Evolutionary conservation across 2,113 vertebrate genomes (phyloP).

Genomic region (Plectropomus leopardus): DNA sequence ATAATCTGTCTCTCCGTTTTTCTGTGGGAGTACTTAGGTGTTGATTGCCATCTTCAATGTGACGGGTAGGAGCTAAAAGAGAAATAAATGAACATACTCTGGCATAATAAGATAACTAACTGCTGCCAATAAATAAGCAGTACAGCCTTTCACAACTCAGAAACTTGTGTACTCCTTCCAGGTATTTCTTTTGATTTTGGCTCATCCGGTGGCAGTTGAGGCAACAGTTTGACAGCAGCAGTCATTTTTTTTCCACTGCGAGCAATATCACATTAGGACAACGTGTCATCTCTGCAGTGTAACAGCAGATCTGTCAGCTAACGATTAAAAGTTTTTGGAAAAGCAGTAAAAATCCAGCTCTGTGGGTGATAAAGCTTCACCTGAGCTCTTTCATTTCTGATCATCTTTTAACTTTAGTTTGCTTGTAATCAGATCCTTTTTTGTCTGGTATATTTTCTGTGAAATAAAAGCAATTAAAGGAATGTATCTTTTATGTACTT

Average conservation of each 20-base stretch:
- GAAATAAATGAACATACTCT: neutral
- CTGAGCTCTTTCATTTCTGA: conserved; percentile 9
- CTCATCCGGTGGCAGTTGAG: conserved; percentile 3
- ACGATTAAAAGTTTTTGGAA: neutral
- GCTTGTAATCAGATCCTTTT: conserved; percentile 27
- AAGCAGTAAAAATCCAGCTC: conserved; percentile 8
- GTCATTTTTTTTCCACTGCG: conserved; percentile 16
- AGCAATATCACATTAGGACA: conserved; percentile 34
- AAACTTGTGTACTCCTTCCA: neutral
- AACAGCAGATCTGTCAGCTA: conserved; percentile 24
- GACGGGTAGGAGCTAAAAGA: neutral
- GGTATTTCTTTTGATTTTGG: conserved; percentile 5
- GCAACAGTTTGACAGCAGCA: conserved; percentile 20
- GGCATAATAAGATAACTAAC: conserved; percentile 2
- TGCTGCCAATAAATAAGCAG: conserved; percentile 7
- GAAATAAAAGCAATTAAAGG: conserved; percentile 67
- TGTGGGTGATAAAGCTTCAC: neutral
- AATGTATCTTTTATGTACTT: conserved; percentile 70
- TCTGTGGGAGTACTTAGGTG: neutral
- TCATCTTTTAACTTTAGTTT: conserved; percentile 16
- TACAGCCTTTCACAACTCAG: conserved; percentile 10
- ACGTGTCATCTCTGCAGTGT: conserved; percentile 13
- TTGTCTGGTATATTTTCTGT: conserved; percentile 63
- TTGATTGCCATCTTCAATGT: conserved; percentile 33
- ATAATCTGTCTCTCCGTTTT: conserved; percentile 31